Conservation (phyloP, 2,113 vertebrate species). For the Acrocephalus kingi region DNA sequence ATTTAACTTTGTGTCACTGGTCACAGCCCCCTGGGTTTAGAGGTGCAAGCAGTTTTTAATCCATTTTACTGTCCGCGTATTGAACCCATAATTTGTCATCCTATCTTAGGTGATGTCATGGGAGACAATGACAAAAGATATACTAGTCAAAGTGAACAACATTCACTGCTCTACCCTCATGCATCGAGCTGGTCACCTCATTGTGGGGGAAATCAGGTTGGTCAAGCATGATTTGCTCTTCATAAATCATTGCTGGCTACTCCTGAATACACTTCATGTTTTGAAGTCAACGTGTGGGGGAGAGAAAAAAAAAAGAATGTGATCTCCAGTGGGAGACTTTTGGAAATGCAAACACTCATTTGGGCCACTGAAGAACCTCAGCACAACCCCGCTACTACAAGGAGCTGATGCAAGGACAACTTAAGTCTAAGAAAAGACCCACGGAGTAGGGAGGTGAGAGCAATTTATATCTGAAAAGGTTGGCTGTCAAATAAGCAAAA, state of each 20-base stretch:
- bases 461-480: not conserved
- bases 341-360: not conserved
- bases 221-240: not conserved
- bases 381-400: not conserved
- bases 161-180: not conserved
- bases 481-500: not conserved
- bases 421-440: not conserved
- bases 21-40: not conserved
- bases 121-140: not conserved
- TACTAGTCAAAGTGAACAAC: not conserved
- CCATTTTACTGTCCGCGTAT: not conserved
- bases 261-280: not conserved
- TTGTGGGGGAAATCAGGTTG: not conserved
- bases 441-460: not conserved
- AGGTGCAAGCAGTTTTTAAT: not conserved
- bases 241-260: not conserved
- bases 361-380: not conserved
- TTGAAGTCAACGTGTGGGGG: fast-evolving
- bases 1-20: not conserved
- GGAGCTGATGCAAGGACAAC: not conserved
- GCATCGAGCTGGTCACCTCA: not conserved
- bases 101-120: not conserved
- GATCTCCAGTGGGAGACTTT: not conserved
- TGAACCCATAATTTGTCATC: not conserved
- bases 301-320: not conserved